These are phyloP conservation scores for Andrena haemorrhoa DNA, from an alignment of 2,888 invertebrate species.

Conservation along the genomic window DNA sequence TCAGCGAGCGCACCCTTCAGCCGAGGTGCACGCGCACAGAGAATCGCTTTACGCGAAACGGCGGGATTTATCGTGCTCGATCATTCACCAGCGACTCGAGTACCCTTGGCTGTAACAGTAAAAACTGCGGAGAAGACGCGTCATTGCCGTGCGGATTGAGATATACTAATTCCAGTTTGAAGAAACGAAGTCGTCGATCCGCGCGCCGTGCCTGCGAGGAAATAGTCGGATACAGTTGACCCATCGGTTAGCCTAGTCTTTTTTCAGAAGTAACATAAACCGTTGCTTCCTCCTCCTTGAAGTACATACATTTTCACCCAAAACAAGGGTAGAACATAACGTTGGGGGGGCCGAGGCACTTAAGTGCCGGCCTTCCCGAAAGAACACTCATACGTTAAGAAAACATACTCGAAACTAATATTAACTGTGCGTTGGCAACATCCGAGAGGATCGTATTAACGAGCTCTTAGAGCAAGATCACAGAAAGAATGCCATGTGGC, in stretches of 20 bases:
- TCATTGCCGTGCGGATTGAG: background rate
- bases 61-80: conserved; percentile 25
- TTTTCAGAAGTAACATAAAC: conserved; percentile 27
- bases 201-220: background rate
- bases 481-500: conserved; percentile 82
- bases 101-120: background rate
- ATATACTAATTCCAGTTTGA: background rate
- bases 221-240: background rate
- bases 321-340: conserved; percentile 57
- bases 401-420: conserved; percentile 84
- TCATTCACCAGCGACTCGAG: conserved; percentile 3
- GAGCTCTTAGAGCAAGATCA: conserved; percentile 83
- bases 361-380: conserved; percentile 46
- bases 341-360: conserved; percentile 49
- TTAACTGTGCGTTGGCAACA: conserved; percentile 84
- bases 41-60: conserved; percentile 32
- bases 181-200: background rate
- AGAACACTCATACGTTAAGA: conserved; percentile 79
- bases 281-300: conserved; percentile 13
- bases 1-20: conserved; percentile 11
- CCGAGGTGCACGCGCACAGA: background rate
- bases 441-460: conserved; percentile 83
- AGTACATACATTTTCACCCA: conserved; percentile 54
- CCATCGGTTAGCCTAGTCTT: background rate
- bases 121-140: conserved; percentile 7